phyloP scores from a whole-genome alignment of 2,113 vertebrate species.

The Rattus rattus region DNA sequence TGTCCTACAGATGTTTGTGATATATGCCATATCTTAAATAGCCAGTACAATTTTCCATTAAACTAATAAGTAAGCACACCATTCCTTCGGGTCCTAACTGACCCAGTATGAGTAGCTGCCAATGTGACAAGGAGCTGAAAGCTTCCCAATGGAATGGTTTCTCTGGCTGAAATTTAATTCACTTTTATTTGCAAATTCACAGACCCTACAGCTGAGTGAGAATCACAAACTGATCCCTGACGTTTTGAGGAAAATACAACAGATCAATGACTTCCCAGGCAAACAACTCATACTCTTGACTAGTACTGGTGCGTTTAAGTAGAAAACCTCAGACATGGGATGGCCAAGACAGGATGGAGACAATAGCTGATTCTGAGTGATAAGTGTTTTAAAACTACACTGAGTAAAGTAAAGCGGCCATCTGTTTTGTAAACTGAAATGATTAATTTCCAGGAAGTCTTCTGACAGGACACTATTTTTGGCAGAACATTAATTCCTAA shows the following conservation, averaged over 20 bases:
- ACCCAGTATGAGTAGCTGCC: background rate
- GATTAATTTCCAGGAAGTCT: slow-evolving; percentile 87
- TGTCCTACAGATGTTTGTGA: slow-evolving; percentile 19
- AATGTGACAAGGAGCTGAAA: background rate
- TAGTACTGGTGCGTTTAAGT: slow-evolving; percentile 15
- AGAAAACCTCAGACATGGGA: slow-evolving; percentile 42
- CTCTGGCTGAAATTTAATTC: background rate
- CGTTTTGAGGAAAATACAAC: slow-evolving; percentile 43
- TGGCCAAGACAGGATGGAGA: slow-evolving; percentile 66
- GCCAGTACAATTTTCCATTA: background rate
- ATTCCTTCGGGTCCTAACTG: background rate
- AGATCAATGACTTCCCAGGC: background rate
- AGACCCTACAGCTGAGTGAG: slow-evolving; percentile 22
- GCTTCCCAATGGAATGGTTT: background rate
- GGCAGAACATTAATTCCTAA: slow-evolving; percentile 86
- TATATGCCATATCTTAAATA: slow-evolving; percentile 34
- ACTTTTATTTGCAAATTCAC: background rate
- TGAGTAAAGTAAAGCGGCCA: slow-evolving; percentile 87
- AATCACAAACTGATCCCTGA: slow-evolving; percentile 30
- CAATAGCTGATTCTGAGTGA: slow-evolving; percentile 67
- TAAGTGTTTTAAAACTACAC: slow-evolving; percentile 81
- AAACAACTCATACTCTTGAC: slow-evolving; percentile 27
- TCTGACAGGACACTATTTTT: slow-evolving; percentile 87
- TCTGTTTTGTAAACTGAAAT: slow-evolving; percentile 88
- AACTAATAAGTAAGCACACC: background rate